Evolutionary conservation across 2,888 invertebrate genomes (phyloP), one percentile per base, ranked within the genome.

Genomic region (Drosophila anomalata): DNA sequence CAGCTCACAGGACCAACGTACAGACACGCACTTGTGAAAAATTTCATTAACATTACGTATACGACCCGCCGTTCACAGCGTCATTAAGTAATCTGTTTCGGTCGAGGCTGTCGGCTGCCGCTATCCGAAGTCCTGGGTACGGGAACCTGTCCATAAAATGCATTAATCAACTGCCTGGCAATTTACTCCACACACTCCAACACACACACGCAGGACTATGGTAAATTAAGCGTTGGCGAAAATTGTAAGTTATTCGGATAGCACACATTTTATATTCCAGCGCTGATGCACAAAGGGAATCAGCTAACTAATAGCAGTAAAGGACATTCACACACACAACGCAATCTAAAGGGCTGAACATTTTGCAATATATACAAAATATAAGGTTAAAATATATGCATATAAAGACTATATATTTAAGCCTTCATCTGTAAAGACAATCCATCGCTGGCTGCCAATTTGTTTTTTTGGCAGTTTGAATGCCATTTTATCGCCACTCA

Each of bases 101-200:
- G 36, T 42, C 12, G 56, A 31, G 29, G 42, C 20, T 41, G 52
- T 48, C 42, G 12, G 9, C 29, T 29, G 29, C 29, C 29, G 9
- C 29, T 5, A 46, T 22, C 50, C 31, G 9, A 39, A 51, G 48
- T 22, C 9, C 26, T 33, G 22, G 36, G 48, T 17, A 12, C 41
- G 14, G 29, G 58, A 65, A 70, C 59, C 65, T 69, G 79, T 72
- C 80, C 78, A 69, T 69, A 65, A 77, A 85, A 75, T 72, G 80
- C 86, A 83, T 82, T 82, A 82, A 82, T 85, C 86, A 82, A 82
- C 86, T 76, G 69, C 66, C 70, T 51, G 60, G 74, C 76, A 85
- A 85, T 82, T 82, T 78, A 79, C 79, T 71, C 33, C 54, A 17
- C 50, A 44, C 33, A 51, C 46, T 22, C 26, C 29, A 39, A 17